Base-by-base conservation (phyloP, 1,140 invertebrate species). In the Drosophila simulans region DNA sequence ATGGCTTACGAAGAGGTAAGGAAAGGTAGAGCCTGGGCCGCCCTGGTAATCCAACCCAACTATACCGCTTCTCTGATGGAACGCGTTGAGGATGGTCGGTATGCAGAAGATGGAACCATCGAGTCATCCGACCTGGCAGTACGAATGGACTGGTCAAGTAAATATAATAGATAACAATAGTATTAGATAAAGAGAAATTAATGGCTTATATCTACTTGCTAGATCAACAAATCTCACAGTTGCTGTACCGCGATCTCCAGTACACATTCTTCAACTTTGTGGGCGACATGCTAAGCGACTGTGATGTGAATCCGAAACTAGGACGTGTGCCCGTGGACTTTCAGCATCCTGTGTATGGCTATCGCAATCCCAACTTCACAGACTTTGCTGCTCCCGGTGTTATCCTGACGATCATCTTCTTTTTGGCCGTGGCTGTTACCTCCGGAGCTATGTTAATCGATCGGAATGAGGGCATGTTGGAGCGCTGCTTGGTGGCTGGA, bases 331-430 rank as follows among this genome's bases (percentile, higher is more conserved):
- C 97, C 1, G 92, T 97, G 43, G 92, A 97, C 93, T 96, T 97
- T 80, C 93, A 95, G 77, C 92, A 95, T n/a, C 97, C 98, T 4
- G 95, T 99, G 51, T 99, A 98, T 92, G 98, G 98, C 17, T 94
- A 95, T n/a, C 92, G 93, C 46, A 93, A 96, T 66, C 97, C 97
- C 1, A 97, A 97, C 78, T 98, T 98, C 88, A 98, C 97, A 0
- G 97, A 98, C 91, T 99, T 99, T 90, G 98, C 98, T 78, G 97
- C 97, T 4, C 98, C 98, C 17, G 98, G 98, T 70, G 95, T 99
- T 45, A 98, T 98, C 78, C 92, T 98, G 70, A 98, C 97, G 37
- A 98, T 99, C 48, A 97, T 98, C 5, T 99, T 98, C 93, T 98
- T 98, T 93, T 94, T 98, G 91, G 97, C 98, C 1, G 97, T 98